Base-by-base conservation (phyloP, 2,113 vertebrate genomes). In the Laticauda laticaudata region DNA sequence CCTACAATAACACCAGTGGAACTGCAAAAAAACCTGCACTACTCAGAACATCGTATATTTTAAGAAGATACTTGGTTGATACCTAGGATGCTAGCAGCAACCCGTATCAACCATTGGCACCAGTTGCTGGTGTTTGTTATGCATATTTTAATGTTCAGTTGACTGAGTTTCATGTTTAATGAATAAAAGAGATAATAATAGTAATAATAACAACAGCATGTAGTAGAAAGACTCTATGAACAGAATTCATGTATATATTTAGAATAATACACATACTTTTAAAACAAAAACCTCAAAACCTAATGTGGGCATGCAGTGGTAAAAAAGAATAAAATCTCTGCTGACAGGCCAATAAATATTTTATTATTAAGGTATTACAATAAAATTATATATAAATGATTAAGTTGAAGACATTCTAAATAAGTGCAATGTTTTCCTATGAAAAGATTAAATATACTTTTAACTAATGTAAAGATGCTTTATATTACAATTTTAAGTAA, bases 251-350 rank as follows among this genome's bases (percentile, higher is more conserved):
- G 15, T 64, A 88, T 75, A 55, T 1, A 29, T 59, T 90, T 90
- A 86, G 43, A 23, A 87, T n/a, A 75, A 85, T 85, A 48, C n/a
- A 48, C 26, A 92, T 89, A 43, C 15, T 61, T 34, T 20, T n/a
- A 87, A 85, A 61, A 90, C 55, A 43, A 51, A 34, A 81, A 21
- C 29, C 26, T 90, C 39, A 54, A 4, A 18, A 12, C 54, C 20
- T 48, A 93, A 34, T 1, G 20, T 26, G 10, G 56, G 15, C 75
- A 89, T 39, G 39, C 24, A 51, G 2, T 24, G 75, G 34, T 89
- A n/a, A 89, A 92, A 92, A 92, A 29, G 2, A 93, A 90, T 15
- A 87, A 54, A 14, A 39, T 81, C 11, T 59, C 6, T 92, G n/a
- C 45, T 81, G 61, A 15, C 21, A 34, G 45, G 0, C 56, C n/a